Evolutionary conservation across 2,113 vertebrate genomes (phyloP).

Genomic region (Conger conger): DNA sequence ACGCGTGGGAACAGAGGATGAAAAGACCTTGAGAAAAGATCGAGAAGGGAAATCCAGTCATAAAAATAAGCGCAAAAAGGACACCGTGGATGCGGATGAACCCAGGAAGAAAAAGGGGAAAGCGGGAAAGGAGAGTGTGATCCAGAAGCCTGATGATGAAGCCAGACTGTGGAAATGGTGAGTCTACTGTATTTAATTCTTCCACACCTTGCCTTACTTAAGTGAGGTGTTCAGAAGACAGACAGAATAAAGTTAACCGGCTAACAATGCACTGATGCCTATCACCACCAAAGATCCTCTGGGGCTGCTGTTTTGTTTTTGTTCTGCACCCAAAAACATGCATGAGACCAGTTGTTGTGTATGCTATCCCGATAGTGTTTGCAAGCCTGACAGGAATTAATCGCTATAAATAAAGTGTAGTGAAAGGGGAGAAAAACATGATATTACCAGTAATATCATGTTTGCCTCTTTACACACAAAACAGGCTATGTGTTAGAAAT

Average conservation of each 20-base stretch:
- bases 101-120: slow-evolving; percentile 18
- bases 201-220: not conserved
- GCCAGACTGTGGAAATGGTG: slow-evolving; percentile 48
- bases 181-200: not conserved
- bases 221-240: not conserved
- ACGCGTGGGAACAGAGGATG: not conserved
- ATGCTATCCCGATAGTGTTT: too few relatives aligned
- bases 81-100: not conserved
- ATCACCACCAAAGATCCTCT: too few relatives aligned
- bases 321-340: too few relatives aligned
- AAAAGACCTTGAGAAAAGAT: not conserved
- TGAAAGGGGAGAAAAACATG: too few relatives aligned
- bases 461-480: too few relatives aligned
- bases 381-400: too few relatives aligned
- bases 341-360: too few relatives aligned
- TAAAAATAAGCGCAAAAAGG: slow-evolving; percentile 21
- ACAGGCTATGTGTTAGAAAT: too few relatives aligned
- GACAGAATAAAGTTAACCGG: not conserved
- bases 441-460: too few relatives aligned
- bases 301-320: too few relatives aligned
- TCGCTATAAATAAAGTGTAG: too few relatives aligned
- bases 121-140: not conserved
- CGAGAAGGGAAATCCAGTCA: not conserved
- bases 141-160: slow-evolving; percentile 19
- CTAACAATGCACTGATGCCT: too few relatives aligned